Evolutionary conservation across 2,113 vertebrate genomes (phyloP), one percentile per base, ranked within the genome.

Genomic region (Pleuronectes platessa): DNA sequence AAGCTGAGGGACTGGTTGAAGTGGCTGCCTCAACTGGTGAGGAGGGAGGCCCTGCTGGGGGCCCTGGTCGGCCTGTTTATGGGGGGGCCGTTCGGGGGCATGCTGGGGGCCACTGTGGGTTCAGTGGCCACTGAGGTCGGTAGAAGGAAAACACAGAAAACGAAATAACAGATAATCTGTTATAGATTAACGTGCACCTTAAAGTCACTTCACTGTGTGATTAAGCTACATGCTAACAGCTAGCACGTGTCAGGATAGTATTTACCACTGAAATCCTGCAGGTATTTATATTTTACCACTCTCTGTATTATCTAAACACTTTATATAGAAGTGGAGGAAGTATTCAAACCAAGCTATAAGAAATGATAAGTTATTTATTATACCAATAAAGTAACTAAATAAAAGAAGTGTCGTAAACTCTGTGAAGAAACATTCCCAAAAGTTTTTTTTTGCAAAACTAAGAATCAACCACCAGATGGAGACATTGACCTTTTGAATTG

Each of bases 91-190:
- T 10, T 83, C 2, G 94, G 93, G 12, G 87, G 92, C 9, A 79
- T 87, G 68, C 35, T 95, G 67, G 94, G 94, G 2, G 90, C 93
- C 75, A 90, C 94, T 0, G 92, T 94, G 68, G 94, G 94, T 2
- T 94, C 94, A 0, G 90, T 95, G 70, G 94, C 92, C 5, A 94
- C 92, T 1, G 94, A 95, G 66, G 89, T 95, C 79, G 81, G 84
- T 14, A 90, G 89, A 66, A 86, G 94, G 26, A 94, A 92, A 71
- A 84, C 81, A 0, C 53, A 83, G 47, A 89, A 94, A 89, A 82
- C 35, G 0, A 82, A 93, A 82, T 92, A 35, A 81, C 51, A 61
- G 3, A 12, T 15, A 3, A 15, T 49, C 12, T 56, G 13, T 42
- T 42, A 42, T 0, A 5, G 4, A 1, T 45, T 21, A 9, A 23